These are phyloP conservation scores for Syngnathus rostellatus DNA, from an alignment of 2,797 vertebrate genomes.

Conservation along the genomic window DNA sequence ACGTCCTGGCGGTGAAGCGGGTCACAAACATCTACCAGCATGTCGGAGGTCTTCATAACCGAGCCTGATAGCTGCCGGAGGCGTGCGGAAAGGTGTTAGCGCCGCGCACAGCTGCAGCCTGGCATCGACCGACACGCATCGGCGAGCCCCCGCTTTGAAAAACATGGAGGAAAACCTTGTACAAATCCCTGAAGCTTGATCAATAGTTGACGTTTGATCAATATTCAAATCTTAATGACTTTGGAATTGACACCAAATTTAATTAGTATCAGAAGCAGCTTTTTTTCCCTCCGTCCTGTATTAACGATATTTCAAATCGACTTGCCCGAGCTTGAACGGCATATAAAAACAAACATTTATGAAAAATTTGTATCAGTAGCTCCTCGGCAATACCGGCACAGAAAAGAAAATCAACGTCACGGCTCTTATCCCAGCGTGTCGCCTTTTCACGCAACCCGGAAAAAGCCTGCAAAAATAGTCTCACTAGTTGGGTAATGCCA, in stretches of 20 bases:
- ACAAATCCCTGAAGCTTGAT: background rate
- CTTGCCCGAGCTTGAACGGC: no score
- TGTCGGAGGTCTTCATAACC: background rate
- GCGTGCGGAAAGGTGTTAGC: background rate
- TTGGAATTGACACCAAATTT: background rate
- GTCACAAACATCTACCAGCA: background rate
- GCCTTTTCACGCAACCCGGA: background rate
- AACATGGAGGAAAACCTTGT: background rate
- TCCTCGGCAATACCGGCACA: background rate
- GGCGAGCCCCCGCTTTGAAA: background rate
- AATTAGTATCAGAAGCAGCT: no score
- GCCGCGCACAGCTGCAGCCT: background rate
- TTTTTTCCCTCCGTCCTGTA: no score
- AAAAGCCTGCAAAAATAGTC: background rate
- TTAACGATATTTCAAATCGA: no score
- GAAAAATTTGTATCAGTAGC: no score
- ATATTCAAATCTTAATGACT: background rate
- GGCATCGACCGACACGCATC: background rate
- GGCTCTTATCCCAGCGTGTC: background rate
- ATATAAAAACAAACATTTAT: background rate
- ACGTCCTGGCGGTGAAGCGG: background rate
- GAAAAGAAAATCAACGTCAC: background rate
- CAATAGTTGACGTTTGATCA: background rate
- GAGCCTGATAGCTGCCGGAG: background rate
- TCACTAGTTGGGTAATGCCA: no score